Base-by-base conservation (phyloP, 1,140 invertebrate species). In the Polyergus mexicanus region DNA sequence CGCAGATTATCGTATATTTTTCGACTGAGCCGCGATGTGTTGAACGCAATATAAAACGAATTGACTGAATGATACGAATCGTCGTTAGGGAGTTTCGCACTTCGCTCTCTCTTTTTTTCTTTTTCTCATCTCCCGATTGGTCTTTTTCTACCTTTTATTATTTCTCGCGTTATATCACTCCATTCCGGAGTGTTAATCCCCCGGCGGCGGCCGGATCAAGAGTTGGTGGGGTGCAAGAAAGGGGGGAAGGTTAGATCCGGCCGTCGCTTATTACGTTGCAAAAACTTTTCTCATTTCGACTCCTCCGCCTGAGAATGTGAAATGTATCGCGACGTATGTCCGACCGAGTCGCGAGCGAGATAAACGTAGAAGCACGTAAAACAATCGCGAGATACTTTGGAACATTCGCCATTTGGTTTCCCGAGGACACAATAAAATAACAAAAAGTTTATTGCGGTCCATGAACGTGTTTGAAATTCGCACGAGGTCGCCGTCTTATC, bases 221-320 rank as follows among this genome's bases (percentile, higher is more conserved):
- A 76, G 54, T 56, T 25, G 38, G 63, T 75, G 47, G 32, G 63
- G 22, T 19, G 47, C 44, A 77, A 85, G 72, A 66, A 72, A 44
- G 54, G 58, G 58, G 76, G 69, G 63, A 63, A 71, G 63, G 54
- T 44, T 74, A 77, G 58, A 80, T 74, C 56, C 38, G 76, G 56
- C 72, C 41, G 68, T 89, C 85, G 90, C 90, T 93, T 93, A 93
- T 94, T 93, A 91, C 89, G 85, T 87, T 86, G 86, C 51, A 86
- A 87, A 93, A 94, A 94, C 92, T 94, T 94, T 94, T 93, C 92
- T 93, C 92, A 94, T 94, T 93, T 88, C 88, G 84, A 84, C 71
- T 58, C 47, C 62, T 85, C 56, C 35, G 69, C 44, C 11, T 32
- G 81, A 56, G 74, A 89, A 91, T 91, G 75, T 83, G 83, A 89